Conservation (phyloP, 2,113 vertebrate species). For the Tretioscincus oriximinensis region DNA sequence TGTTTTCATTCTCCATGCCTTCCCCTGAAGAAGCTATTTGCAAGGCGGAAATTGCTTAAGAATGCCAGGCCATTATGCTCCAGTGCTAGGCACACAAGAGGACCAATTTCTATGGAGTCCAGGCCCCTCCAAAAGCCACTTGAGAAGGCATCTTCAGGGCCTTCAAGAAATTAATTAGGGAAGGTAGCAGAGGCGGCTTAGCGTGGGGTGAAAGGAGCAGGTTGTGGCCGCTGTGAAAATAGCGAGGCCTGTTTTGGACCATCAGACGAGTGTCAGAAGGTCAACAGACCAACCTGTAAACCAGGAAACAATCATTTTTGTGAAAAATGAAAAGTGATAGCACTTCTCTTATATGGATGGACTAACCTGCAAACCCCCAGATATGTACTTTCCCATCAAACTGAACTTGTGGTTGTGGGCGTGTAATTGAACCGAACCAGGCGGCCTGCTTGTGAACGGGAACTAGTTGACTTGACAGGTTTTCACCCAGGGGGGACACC, state of each 20-base stretch:
- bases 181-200: neutral
- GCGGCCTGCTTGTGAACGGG: too few relatives aligned
- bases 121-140: constrained; percentile 28
- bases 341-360: too few relatives aligned
- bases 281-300: neutral
- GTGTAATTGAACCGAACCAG: too few relatives aligned
- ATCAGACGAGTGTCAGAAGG: neutral
- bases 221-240: too few relatives aligned
- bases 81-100: neutral
- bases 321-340: too few relatives aligned
- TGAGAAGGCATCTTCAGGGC: constrained; percentile 27
- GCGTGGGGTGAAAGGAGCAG: neutral
- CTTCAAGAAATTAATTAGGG: constrained; percentile 20
- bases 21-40: constrained; percentile 5
- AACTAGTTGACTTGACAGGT: too few relatives aligned
- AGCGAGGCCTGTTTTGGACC: neutral
- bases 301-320: neutral
- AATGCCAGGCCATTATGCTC: constrained; percentile 25
- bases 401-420: too few relatives aligned
- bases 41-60: constrained; percentile 16
- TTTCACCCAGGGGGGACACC: too few relatives aligned
- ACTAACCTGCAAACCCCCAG: too few relatives aligned
- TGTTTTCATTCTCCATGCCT: neutral
- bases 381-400: too few relatives aligned
- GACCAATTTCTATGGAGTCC: neutral